A percentile compares a stretch with the other conserved stretches of the same genome.
These are phyloP conservation scores for Istiophorus platypterus DNA, from an alignment of 2,113 vertebrate genomes.

Conservation along the genomic window DNA sequence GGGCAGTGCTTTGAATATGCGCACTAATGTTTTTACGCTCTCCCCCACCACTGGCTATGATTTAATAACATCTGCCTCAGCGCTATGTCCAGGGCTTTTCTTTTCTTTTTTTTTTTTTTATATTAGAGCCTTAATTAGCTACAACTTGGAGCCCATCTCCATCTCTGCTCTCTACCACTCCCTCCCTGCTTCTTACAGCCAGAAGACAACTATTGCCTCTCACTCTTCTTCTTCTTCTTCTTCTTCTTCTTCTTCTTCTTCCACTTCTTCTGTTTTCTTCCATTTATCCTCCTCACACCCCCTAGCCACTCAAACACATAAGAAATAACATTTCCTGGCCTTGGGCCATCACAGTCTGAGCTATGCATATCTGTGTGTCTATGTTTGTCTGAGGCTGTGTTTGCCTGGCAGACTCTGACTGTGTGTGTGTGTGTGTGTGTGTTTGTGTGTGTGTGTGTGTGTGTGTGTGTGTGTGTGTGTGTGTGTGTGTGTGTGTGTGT, in stretches of 20 bases:
- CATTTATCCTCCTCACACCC: slow-evolving; percentile 33
- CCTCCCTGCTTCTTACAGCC: slow-evolving; percentile 2
- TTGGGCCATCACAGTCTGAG: slow-evolving; percentile 44
- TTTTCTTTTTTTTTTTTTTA: slow-evolving; percentile 53
- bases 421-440: slow-evolving; percentile 34
- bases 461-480: slow-evolving; percentile 27
- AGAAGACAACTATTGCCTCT: slow-evolving; percentile 6
- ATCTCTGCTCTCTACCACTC: slow-evolving; percentile 24
- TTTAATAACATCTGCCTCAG: slow-evolving; percentile 81
- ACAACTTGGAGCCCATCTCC: slow-evolving; percentile 59
- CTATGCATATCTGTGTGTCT: slow-evolving; percentile 35
- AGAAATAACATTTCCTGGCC: slow-evolving; percentile 55
- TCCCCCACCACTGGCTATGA: slow-evolving; percentile 78
- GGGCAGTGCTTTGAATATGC: slow-evolving; percentile 76
- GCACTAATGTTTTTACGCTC: slow-evolving; percentile 71
- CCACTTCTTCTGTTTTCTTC: slow-evolving; percentile 19
- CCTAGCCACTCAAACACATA: slow-evolving; percentile 56
- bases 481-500: not conserved
- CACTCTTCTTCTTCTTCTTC: slow-evolving; percentile 16
- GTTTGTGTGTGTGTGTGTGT: slow-evolving; percentile 44
- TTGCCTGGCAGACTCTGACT: slow-evolving; percentile 14
- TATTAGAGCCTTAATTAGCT: slow-evolving; percentile 83
- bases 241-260: not conserved
- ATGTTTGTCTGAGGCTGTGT: slow-evolving; percentile 32
- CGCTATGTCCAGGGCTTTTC: slow-evolving; percentile 69